Evolutionary conservation across 2,888 invertebrate genomes (phyloP).

Genomic region (Petrolisthes manimaculis): DNA sequence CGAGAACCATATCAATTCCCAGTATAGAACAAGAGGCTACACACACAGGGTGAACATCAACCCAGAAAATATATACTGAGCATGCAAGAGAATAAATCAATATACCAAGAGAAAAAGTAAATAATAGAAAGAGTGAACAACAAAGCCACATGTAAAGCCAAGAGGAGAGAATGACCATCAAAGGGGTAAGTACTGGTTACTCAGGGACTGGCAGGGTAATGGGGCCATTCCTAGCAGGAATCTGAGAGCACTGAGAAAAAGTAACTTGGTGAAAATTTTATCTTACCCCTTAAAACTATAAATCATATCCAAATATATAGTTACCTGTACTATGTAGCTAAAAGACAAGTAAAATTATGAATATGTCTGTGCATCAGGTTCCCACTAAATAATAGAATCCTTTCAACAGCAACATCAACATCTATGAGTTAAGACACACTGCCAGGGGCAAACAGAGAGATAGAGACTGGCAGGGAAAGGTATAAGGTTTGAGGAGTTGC

Average conservation of each 20-base stretch:
- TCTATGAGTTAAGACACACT: constrained; percentile 18
- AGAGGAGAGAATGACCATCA: constrained; percentile 42
- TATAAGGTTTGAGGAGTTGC: background rate
- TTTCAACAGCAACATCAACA: constrained; percentile 34
- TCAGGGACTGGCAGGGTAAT: constrained; percentile 46
- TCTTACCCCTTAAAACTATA: no score
- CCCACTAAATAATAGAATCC: background rate
- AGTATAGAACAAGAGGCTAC: constrained; percentile 49
- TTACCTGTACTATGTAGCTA: no score
- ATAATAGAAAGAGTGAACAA: constrained; percentile 50
- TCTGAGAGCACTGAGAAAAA: constrained; percentile 31
- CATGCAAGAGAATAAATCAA: constrained; percentile 42
- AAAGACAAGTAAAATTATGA: no score
- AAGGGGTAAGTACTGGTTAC: constrained; percentile 36
- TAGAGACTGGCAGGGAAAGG: background rate
- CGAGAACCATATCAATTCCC: constrained; percentile 6
- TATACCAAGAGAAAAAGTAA: constrained; percentile 30
- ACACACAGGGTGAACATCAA: constrained; percentile 50
- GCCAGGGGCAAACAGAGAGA: constrained; percentile 11
- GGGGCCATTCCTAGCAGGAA: constrained; percentile 40
- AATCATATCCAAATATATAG: no score
- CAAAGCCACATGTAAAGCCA: constrained; percentile 57
- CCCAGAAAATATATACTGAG: constrained; percentile 50
- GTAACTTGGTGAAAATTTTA: no score
- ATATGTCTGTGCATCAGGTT: background rate